Evolutionary conservation across 2,888 invertebrate species (phyloP).

Genomic region (Trichogramma dendrolimi): DNA sequence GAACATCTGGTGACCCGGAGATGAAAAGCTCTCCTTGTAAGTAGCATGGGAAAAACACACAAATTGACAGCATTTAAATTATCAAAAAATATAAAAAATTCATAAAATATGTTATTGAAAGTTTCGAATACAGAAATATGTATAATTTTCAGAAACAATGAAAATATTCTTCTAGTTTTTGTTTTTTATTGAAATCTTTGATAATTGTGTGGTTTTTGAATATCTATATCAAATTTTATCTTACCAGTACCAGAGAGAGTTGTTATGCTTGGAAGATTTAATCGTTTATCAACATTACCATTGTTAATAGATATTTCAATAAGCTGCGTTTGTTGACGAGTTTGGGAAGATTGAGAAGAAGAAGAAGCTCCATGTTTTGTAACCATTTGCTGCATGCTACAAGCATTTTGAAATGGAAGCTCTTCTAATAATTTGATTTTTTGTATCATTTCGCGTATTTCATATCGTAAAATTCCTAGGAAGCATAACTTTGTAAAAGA

Average conservation of each 20-base stretch:
- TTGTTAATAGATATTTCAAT: slow-evolving; percentile 28
- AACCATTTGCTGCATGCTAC: slow-evolving; percentile 28
- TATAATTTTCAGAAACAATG: too few relatives aligned
- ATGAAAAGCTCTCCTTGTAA: too few relatives aligned
- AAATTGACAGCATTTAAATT: too few relatives aligned
- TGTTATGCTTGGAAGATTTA: slow-evolving; percentile 39
- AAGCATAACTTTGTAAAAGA: slow-evolving; percentile 86
- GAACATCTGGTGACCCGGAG: too few relatives aligned
- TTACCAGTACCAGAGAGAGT: slow-evolving; percentile 31
- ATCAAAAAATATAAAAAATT: too few relatives aligned
- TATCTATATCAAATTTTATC: not conserved
- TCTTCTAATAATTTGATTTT: slow-evolving; percentile 73
- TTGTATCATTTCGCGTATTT: slow-evolving; percentile 87
- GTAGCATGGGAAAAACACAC: too few relatives aligned
- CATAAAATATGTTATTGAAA: too few relatives aligned
- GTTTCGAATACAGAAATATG: too few relatives aligned
- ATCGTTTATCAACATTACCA: slow-evolving; percentile 39
- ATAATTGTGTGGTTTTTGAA: too few relatives aligned
- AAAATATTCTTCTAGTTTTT: too few relatives aligned
- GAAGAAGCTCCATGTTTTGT: slow-evolving; percentile 20
- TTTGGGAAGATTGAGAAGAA: not conserved
- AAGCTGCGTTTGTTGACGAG: slow-evolving; percentile 23
- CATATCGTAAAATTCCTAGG: slow-evolving; percentile 79
- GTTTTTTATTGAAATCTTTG: too few relatives aligned
- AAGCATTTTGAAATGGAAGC: not conserved